Percentiles rank a stretch among this genome's conserved stretches.
Evolutionary conservation across 2,113 vertebrate species (phyloP).

Genomic region (Muntiacus reevesi): DNA sequence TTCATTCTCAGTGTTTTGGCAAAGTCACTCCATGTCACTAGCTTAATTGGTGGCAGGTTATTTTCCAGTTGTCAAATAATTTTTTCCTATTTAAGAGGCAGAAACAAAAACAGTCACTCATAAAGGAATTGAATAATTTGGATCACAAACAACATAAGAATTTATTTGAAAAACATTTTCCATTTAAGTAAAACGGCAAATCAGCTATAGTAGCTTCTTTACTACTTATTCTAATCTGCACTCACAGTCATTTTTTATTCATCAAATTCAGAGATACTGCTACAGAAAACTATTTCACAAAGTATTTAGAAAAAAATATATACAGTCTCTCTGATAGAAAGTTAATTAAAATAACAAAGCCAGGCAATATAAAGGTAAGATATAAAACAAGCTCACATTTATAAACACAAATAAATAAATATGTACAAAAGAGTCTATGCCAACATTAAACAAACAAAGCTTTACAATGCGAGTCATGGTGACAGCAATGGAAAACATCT

Average conservation of each 20-base stretch:
- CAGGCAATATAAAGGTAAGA: slow-evolving; percentile 63
- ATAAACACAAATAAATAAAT: slow-evolving; percentile 88
- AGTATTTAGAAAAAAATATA: slow-evolving; percentile 68
- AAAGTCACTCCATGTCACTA: slow-evolving; percentile 24
- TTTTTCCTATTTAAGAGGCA: slow-evolving; percentile 69
- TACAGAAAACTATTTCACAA: slow-evolving; percentile 77
- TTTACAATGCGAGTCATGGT: slow-evolving; percentile 43
- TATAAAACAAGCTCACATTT: slow-evolving; percentile 75
- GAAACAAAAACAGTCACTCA: slow-evolving; percentile 71
- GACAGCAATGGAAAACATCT: slow-evolving; percentile 34
- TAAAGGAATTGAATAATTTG: slow-evolving; percentile 78
- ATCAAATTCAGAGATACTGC: slow-evolving; percentile 63
- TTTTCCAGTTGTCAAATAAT: slow-evolving; percentile 73
- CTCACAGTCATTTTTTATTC: slow-evolving; percentile 68
- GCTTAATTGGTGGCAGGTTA: slow-evolving; percentile 60
- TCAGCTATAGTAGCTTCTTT: slow-evolving; percentile 60
- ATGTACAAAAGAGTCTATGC: slow-evolving; percentile 81
- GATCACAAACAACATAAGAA: slow-evolving; percentile 74
- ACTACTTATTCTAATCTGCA: slow-evolving; percentile 70
- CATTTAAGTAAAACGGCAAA: slow-evolving; percentile 72
- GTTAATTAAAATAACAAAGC: slow-evolving; percentile 71
- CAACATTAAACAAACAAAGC: slow-evolving; percentile 66
- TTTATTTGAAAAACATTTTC: slow-evolving; percentile 80
- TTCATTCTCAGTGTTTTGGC: slow-evolving; percentile 68
- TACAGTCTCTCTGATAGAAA: slow-evolving; percentile 68